Base-by-base conservation (phyloP, 2,797 vertebrate genomes). In the Echeneis naucrates region DNA sequence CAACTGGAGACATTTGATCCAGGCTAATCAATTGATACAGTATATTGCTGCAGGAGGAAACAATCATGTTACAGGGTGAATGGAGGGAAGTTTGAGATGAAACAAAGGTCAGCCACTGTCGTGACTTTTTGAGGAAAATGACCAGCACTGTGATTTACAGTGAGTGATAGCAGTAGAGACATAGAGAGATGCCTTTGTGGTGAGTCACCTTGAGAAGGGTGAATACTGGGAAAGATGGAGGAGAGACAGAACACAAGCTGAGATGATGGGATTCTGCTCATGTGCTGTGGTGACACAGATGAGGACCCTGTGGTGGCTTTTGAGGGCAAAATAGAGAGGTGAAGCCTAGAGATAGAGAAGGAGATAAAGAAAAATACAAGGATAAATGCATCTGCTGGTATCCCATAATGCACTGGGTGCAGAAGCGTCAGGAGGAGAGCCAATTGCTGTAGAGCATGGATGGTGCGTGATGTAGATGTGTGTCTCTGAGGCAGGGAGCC, bases 141-240 rank as follows among this genome's bases (percentile, higher is more conserved):
- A 32, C 14, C 5, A 21, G 27, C 38, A 23, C 24, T 21, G 27
- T 37, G 38, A 58, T 32, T 71, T 45, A 48, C 30, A 35, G 11
- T 19, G 48, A 63, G 23, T 73, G 17, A 19, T 68, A 47, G 23
- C 45, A 44, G 16, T 19, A 14, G 1, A 24, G 14, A 10, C 2
- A n/a, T 27, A 47, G 8, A 54, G 57, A 19, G 51, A 62, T 48
- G 75, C n/a, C n/a, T 80, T 59, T 51, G 71, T 68, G 62, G 72
- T 65, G 78, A 82, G 88, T 92, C 88, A 92, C 88, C 89, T 91
- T 92, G 87, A 89, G 83, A 86, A 77, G 65, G 45, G 76, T 64
- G 80, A 70, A 68, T 4, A 19, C 50, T 60, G 73, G 72, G 69
- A 83, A 78, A 68, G 60, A 80, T 65, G 71, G 62, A 78, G 72